phyloP scores from a whole-genome alignment of 2,113 vertebrate species.

The Nesospiza acunhae region DNA sequence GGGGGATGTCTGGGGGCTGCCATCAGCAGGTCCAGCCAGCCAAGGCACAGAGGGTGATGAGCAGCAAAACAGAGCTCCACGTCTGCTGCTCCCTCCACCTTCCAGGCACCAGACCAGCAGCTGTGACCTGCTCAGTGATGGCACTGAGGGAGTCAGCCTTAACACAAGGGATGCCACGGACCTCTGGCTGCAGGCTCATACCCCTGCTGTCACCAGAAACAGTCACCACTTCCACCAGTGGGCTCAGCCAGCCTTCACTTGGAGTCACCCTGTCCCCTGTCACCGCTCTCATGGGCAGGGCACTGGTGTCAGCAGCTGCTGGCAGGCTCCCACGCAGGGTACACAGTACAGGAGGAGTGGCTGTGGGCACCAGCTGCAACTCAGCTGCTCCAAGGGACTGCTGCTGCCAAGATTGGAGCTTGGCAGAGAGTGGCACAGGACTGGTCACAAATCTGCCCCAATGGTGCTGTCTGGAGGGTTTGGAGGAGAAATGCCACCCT shows the following conservation, averaged over 20 bases:
- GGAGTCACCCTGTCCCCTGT: neutral
- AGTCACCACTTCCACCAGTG: neutral
- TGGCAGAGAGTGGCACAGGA: neutral
- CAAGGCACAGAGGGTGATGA: neutral
- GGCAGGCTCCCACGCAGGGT: neutral
- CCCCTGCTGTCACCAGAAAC: neutral
- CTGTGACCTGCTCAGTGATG: neutral
- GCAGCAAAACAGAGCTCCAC: neutral
- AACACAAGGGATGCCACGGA: neutral
- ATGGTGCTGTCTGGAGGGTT: neutral
- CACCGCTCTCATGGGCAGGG: neutral
- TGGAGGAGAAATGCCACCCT: neutral
- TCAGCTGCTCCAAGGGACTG: neutral
- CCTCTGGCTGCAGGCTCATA: neutral
- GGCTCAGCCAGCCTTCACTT: neutral
- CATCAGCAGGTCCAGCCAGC: neutral
- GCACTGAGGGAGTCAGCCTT: neutral
- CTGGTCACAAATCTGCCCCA: neutral
- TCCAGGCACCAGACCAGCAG: neutral
- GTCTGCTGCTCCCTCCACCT: rapidly evolving
- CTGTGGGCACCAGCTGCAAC: neutral
- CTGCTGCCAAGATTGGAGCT: neutral
- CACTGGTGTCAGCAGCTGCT: neutral
- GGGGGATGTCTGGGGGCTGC: neutral
- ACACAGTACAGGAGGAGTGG: neutral